Evolutionary conservation across 2,113 vertebrate genomes (phyloP), one percentile per base, ranked within the genome.

Genomic region (Amia ocellicauda): DNA sequence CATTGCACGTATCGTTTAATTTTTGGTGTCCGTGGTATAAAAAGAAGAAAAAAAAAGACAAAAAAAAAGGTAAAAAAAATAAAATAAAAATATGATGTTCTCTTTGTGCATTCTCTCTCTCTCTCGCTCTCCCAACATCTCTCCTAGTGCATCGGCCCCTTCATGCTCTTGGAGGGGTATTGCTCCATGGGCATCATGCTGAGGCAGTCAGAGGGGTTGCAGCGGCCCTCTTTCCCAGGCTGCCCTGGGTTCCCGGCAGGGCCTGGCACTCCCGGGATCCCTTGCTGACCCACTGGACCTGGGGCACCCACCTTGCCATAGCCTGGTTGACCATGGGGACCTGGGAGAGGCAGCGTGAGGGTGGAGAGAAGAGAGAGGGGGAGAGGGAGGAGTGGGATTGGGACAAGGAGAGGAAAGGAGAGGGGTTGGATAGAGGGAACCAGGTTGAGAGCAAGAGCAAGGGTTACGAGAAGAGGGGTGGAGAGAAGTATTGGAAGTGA

Each of bases 221-320:
- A 98, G 36, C 93, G 91, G 2, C 96, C 96, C 0, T 91, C 81
- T 20, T 91, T 91, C 43, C 96, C 96, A 4, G 92, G 90, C 0
- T 88, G 69, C 13, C 96, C 96, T 0, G 82, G 56, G 9, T 80
- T 67, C 0, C 96, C 95, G 0, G 91, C 86, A 1, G 91, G 78
- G 0, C 95, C 96, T 0, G 94, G 91, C 42, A 99, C 80, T 0
- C 96, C 96, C 0, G 96, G 95, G 62, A 98, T 93, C 22, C 96
- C 96, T 79, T 99, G 96, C 69, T 98, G 96, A 29, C 96, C 96
- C 67, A 92, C 89, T 0, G 94, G 70, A 41, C 96, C 96, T 0
- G 94, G 90, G 3, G 93, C 80, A 0, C 95, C 96, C 78, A 92
- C 91, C 79, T 99, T 99, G 42, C 96, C 92, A 0, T 98, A 98